Evolutionary conservation across 2,113 vertebrate genomes (phyloP), one percentile per base, ranked within the genome.

Genomic region (Eupsittula cactorum): DNA sequence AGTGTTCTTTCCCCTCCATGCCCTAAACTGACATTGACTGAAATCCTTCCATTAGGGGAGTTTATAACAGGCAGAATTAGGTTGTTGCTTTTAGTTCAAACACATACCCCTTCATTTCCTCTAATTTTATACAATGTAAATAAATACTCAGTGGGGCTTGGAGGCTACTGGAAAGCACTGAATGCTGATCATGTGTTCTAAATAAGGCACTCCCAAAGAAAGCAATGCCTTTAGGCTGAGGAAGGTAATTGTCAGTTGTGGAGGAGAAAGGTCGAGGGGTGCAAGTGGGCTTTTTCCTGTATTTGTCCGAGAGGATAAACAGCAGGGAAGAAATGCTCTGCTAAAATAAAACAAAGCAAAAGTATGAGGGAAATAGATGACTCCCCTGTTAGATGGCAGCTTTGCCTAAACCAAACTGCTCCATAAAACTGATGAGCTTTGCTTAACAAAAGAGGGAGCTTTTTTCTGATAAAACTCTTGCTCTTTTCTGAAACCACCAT

Each of bases 281-380:
- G 96, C 97, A 98, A 98, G 98, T 98, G 97, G 95, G 96, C 97
- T 98, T 98, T 98, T 98, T 98, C 98, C 98, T 98, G 98, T 95
- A 90, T 97, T 98, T 96, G 97, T 98, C 97, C 44, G 81, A 97
- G 95, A 97, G 97, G 96, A 98, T 96, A 97, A 98, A 98, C 97
- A 97, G 91, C 94, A 76, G 96, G 91, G 71, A 27, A 96, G 85
- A 95, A 98, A 97, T 75, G 86, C 92, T 97, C 91, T 86, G 90
- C 91, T 86, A 86, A 44, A 86, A 83, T 92, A 83, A 97, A 97
- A 96, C 95, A 88, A 97, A 95, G 95, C 70, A 35, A 94, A 96
- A 96, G 86, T 44, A 82, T 59, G 80, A 73, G 55, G 94, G 82
- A 97, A 97, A 96, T 81, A 86, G 31, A 92, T 96, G 89, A 52